Percentiles rank a stretch among this genome's conserved stretches.
Conservation (phyloP, 2,113 vertebrate species). For the Haemorhous mexicanus region DNA sequence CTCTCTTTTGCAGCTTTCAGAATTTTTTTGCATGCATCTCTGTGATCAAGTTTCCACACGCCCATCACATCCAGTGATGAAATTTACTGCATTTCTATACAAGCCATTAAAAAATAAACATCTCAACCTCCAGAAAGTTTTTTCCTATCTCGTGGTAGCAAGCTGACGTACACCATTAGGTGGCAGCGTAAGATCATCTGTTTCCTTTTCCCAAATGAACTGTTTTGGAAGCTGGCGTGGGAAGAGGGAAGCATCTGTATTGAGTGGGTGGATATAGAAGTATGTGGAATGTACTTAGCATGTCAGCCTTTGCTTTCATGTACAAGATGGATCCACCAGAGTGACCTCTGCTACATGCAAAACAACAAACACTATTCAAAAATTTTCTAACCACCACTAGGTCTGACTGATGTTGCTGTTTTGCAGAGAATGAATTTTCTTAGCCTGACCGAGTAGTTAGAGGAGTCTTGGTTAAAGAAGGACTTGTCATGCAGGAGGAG, state of each 20-base stretch:
- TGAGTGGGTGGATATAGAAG: constrained; percentile 49
- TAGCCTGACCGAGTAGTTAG: neutral
- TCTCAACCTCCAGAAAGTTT: neutral
- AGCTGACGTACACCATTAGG: constrained; percentile 69
- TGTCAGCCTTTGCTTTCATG: constrained; percentile 47
- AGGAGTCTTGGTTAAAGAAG: neutral
- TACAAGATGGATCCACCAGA: constrained; percentile 66
- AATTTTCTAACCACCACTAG: neutral
- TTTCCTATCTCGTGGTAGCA: neutral
- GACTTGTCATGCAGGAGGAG: neutral
- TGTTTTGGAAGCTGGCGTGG: neutral
- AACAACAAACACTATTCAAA: constrained; percentile 4
- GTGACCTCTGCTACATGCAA: constrained; percentile 66
- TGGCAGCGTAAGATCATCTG: constrained; percentile 72
- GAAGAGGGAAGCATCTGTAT: constrained; percentile 12
- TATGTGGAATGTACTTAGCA: constrained; percentile 49
- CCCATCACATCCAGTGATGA: neutral
- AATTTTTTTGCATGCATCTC: neutral
- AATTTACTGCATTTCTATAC: neutral
- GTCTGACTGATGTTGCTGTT: neutral
- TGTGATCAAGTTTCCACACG: neutral
- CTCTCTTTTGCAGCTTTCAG: neutral
- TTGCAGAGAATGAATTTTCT: neutral
- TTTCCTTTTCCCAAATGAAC: neutral
- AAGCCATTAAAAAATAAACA: neutral